Base-by-base conservation (phyloP, 2,113 vertebrate genomes). In the Podiceps cristatus region DNA sequence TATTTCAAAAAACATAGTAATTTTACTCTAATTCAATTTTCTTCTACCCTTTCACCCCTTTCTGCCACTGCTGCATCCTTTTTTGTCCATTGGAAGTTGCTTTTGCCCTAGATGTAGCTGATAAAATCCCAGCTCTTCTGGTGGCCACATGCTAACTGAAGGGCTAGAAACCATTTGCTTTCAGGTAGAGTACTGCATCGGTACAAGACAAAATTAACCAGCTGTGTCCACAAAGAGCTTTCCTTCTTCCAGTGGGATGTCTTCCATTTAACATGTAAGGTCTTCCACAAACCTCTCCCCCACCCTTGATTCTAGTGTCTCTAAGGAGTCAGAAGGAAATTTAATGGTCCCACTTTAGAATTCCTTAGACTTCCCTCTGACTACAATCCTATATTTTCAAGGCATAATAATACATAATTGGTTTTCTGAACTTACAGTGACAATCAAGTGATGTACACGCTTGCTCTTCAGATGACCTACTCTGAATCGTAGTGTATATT, bases 401-500 rank as follows among this genome's bases (percentile, higher is more conserved):
- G 56, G 25, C 42, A 58, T 29, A 67, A 79, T 81, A 50, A 76
- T 20, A 52, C 6, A 31, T 89, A 80, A 89, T 44, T 63, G n/a
- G 11, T 66, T 88, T 98, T 92, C 55, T 86, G 82, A 96, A 83
- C 60, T 73, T 81, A 52, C 10, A 82, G 20, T 59, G 69, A 80
- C 74, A 90, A 77, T 56, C 45, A 63, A 77, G 50, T 35, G 76
- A 91, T 77, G 37, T 33, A 66, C 89, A 64, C 49, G 16, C 77
- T 86, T 91, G 80, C 74, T 96, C 86, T 96, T 96, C 76, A 60
- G 49, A 66, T 84, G 71, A 49, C 78, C 86, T 90, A 19, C 74
- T 60, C 85, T 67, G 42, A 86, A 88, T 37, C 45, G 40, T 59
- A 78, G 27, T 4, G 1, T 55, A 29, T 28, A 45, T 87, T 84